Base-by-base conservation (phyloP, 2,113 vertebrate species). In the Beaufortia kweichowensis region DNA sequence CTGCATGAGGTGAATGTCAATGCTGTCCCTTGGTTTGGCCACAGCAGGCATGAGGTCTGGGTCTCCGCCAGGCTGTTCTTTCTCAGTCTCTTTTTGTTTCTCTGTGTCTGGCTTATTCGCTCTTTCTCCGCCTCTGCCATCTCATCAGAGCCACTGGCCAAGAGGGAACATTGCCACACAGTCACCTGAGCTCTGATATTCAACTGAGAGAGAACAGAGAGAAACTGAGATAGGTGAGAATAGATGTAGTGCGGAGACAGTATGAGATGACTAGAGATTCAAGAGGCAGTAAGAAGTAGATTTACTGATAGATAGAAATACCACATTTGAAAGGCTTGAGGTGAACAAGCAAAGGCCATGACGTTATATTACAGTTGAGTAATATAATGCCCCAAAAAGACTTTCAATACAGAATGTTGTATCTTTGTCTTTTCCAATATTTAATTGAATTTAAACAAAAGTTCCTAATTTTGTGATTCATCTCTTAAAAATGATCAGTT, bases 1-100 rank as follows among this genome's bases (percentile, higher is more conserved):
- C 62, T 73, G 56, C 80, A 81, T 81, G 83, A 31, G 56, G 73
- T 79, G 74, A 79, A 81, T 81, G 79, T 77, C 79, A 81, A 81
- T 81, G 78, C 55, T 43, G 14, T 81, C 63, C 28, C 62, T 81
- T 66, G 65, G 57, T 35, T 76, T 72, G 63, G 63, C 72, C 65
- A 62, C 41, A 78, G 77, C 66, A 65, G 74, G 74, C 74, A 55
- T 57, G 66, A 57, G 69, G 74, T 76, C 73, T 80, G 79, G 64
- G 65, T 39, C 41, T 61, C 50, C 17, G 79, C 67, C 72, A 66
- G 71, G 31, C 53, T 55, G 28, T 76, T 71, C 50, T 78, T 53
- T 62, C 53, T 71, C 64, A 79, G 78, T 76, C 53, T 61, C 65
- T 72, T 71, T 71, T 59, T 71, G 69, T 71, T 71, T 74, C 35